These are phyloP conservation scores for Scaeva pyrastri DNA, from an alignment of 2,888 invertebrate species.

Conservation along the genomic window DNA sequence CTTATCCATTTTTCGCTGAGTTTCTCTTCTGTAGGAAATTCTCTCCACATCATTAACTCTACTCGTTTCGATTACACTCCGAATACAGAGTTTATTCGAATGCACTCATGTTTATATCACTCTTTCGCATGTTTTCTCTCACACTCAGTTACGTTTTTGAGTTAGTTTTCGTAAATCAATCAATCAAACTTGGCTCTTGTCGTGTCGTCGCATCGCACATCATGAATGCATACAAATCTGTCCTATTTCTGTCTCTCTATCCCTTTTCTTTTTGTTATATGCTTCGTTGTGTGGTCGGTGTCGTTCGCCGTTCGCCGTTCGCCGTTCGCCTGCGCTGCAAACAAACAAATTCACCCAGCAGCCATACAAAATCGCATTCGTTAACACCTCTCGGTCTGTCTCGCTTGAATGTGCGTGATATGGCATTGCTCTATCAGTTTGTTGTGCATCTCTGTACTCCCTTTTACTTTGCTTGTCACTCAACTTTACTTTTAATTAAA, in stretches of 20 bases:
- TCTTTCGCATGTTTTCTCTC: background rate
- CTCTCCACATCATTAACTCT: background rate
- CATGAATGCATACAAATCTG: conserved; percentile 17
- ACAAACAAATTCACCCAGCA: conserved; percentile 1
- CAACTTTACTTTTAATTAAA: conserved; percentile 58
- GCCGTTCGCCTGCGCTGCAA: background rate
- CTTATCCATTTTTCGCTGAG: conserved; percentile 56
- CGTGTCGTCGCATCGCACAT: conserved; percentile 25
- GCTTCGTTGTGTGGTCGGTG: no score
- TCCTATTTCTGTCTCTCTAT: conserved; percentile 9
- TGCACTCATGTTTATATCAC: background rate
- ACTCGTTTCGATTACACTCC: background rate
- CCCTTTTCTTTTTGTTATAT: conserved; percentile 8
- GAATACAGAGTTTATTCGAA: background rate
- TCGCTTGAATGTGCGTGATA: conserved; percentile 57
- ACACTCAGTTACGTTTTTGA: background rate
- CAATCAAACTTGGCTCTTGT: conserved; percentile 40
- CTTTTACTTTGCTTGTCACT: conserved; percentile 48
- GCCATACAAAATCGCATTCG: conserved; percentile 48
- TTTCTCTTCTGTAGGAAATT: conserved; percentile 26
- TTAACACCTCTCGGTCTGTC: conserved; percentile 73
- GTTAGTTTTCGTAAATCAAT: conserved; percentile 37
- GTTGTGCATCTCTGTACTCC: conserved; percentile 44
- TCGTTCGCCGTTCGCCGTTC: conserved; percentile 68
- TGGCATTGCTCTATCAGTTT: conserved; percentile 63